A percentile compares a stretch with the other conserved stretches of the same genome.
Conservation (phyloP, 1,140 invertebrate genomes). For the Hyphantria cunea region DNA sequence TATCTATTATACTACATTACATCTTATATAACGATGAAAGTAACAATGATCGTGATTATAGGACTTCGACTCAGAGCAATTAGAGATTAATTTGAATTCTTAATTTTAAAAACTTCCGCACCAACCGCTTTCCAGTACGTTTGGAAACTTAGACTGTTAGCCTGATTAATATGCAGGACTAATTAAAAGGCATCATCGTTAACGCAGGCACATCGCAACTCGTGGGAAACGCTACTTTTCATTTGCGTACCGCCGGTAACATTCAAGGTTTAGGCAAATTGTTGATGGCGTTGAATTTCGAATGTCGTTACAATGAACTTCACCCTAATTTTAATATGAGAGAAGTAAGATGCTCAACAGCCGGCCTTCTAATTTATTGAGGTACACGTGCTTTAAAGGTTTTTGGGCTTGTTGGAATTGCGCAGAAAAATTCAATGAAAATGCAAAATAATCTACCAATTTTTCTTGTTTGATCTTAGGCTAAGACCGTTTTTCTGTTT, state of each 20-base stretch:
- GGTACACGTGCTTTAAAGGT: not conserved
- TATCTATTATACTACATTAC: no score
- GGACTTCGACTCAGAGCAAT: no score
- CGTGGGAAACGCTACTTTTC: slow-evolving; percentile 15
- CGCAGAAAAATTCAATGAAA: not conserved
- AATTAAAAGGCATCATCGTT: slow-evolving; percentile 38
- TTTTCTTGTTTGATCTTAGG: no score
- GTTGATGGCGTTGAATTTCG: slow-evolving; percentile 5
- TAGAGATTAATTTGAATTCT: not conserved
- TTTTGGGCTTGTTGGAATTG: not conserved
- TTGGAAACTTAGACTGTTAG: slow-evolving; percentile 25
- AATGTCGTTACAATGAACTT: slow-evolving; percentile 10
- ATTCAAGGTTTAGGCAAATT: slow-evolving; percentile 17
- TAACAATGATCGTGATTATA: no score
- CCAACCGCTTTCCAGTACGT: slow-evolving; percentile 12
- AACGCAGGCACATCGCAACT: slow-evolving; percentile 18
- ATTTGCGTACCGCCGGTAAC: slow-evolving; percentile 13
- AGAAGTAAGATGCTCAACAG: not conserved
- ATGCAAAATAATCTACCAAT: no score
- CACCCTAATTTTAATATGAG: not conserved
- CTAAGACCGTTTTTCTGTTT: no score
- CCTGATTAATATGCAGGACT: slow-evolving; percentile 42
- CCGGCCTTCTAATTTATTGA: slow-evolving; percentile 3
- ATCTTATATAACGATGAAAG: no score
- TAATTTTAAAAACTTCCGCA: not conserved